These are phyloP conservation scores for Lates japonicus DNA, from an alignment of 2,797 vertebrate genomes.

Conservation along the genomic window DNA sequence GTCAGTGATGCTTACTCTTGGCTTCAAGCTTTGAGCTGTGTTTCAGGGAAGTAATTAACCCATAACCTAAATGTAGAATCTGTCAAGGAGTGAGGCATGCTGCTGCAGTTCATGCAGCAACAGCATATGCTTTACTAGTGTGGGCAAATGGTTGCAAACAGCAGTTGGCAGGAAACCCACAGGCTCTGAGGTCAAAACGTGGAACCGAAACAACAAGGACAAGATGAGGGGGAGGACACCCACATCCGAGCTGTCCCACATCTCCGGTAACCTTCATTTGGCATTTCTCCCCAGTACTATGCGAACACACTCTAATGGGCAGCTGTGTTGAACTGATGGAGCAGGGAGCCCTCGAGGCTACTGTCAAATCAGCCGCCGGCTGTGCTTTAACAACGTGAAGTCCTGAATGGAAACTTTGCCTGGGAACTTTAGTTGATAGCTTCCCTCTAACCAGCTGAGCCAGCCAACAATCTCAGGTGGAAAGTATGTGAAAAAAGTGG, in stretches of 20 bases:
- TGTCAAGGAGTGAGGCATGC: background rate
- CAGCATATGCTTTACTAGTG: background rate
- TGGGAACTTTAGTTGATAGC: background rate
- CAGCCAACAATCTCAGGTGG: background rate
- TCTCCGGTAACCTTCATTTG: constrained; percentile 16
- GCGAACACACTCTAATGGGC: background rate
- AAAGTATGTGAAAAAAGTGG: too few species aligned
- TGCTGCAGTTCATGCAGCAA: background rate
- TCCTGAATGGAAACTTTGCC: background rate
- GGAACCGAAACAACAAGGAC: background rate
- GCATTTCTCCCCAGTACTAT: background rate
- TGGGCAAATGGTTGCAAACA: background rate
- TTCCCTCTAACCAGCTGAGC: background rate
- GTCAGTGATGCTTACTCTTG: background rate
- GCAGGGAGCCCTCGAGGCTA: background rate
- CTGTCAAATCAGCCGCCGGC: background rate
- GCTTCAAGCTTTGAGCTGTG: background rate
- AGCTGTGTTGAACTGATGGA: background rate
- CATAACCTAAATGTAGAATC: background rate
- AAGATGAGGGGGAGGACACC: too few species aligned
- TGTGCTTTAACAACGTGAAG: background rate
- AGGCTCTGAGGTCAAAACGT: constrained; percentile 3
- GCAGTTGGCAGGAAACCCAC: background rate
- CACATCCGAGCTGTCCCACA: background rate
- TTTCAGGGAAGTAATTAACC: background rate